Percentiles rank a stretch among this genome's conserved stretches.
Evolutionary conservation across 2,888 invertebrate species (phyloP).

Genomic region (Megalurothrips usitatus): DNA sequence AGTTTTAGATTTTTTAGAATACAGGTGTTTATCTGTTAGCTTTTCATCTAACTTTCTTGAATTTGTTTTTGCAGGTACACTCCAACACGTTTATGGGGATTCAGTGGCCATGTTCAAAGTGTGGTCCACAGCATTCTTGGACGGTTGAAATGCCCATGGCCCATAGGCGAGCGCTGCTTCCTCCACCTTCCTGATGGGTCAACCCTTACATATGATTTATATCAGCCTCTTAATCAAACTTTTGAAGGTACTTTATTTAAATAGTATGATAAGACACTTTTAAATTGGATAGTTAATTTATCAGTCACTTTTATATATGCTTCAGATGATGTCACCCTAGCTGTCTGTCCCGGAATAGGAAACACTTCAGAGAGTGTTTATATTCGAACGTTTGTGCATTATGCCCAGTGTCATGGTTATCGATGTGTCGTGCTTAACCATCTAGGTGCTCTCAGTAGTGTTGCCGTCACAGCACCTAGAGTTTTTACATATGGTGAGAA

Average conservation of each 20-base stretch:
- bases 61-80: slow-evolving; percentile 63
- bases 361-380: slow-evolving; percentile 93
- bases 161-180: slow-evolving; percentile 76
- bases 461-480: slow-evolving; percentile 78
- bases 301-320: slow-evolving; percentile 38
- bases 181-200: slow-evolving; percentile 75
- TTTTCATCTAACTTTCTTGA: not conserved
- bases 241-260: slow-evolving; percentile 27
- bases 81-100: slow-evolving; percentile 89
- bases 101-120: slow-evolving; percentile 92
- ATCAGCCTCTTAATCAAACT: slow-evolving; percentile 59
- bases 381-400: slow-evolving; percentile 87
- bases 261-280: not conserved
- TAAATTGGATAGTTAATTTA: not conserved
- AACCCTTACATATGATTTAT: slow-evolving; percentile 87
- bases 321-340: slow-evolving; percentile 80
- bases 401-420: slow-evolving; percentile 87
- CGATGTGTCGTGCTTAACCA: slow-evolving; percentile 91
- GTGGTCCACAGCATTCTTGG: slow-evolving; percentile 85
- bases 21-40: not conserved
- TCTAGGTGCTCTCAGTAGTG: slow-evolving; percentile 80
- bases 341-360: slow-evolving; percentile 87
- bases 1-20: not conserved
- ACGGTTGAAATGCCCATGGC: slow-evolving; percentile 82
- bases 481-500: slow-evolving; percentile 87